phyloP scores from a whole-genome alignment of 2,888 invertebrate species.

The Habroteleia sp. region DNA sequence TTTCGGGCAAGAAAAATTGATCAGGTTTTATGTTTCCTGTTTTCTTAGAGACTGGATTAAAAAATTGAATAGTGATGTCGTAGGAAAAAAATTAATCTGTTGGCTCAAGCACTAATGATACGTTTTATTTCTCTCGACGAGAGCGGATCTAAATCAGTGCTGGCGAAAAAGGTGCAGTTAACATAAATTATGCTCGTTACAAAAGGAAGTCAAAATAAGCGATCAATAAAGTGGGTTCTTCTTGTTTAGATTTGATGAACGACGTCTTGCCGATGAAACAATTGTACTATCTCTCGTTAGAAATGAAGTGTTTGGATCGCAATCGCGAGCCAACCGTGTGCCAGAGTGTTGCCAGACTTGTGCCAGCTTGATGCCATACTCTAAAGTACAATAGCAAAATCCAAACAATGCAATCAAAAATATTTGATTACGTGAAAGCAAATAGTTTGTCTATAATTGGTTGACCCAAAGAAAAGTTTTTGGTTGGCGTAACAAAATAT shows the following conservation, averaged over 20 bases:
- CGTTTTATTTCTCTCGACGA: conserved; percentile 1
- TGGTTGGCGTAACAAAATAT: too few species aligned
- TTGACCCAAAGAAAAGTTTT: too few species aligned
- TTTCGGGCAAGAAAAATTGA: conserved; percentile 23
- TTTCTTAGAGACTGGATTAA: conserved; percentile 16
- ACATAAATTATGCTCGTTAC: conserved; percentile 30
- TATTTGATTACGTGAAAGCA: too few species aligned
- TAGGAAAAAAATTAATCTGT: conserved; percentile 19
- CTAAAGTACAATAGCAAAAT: too few species aligned
- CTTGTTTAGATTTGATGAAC: conserved; percentile 19
- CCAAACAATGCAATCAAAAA: too few species aligned
- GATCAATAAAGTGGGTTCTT: conserved; percentile 33
- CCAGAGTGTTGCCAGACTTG: too few species aligned
- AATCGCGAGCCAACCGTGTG: too few species aligned
- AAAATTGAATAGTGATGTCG: conserved; percentile 2
- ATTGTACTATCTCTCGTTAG: neutral
- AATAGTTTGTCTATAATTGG: too few species aligned
- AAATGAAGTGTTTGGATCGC: neutral
- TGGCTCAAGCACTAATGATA: conserved; percentile 29
- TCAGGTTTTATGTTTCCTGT: conserved; percentile 33
- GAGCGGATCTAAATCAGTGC: conserved; percentile 19
- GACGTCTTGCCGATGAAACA: conserved; percentile 3
- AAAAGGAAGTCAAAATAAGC: conserved; percentile 46
- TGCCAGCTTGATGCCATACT: too few species aligned
- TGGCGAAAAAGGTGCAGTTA: conserved; percentile 33